These are phyloP conservation scores for Lepisosteus oculatus DNA, from an alignment of 2,113 vertebrate species.

Conservation along the genomic window DNA sequence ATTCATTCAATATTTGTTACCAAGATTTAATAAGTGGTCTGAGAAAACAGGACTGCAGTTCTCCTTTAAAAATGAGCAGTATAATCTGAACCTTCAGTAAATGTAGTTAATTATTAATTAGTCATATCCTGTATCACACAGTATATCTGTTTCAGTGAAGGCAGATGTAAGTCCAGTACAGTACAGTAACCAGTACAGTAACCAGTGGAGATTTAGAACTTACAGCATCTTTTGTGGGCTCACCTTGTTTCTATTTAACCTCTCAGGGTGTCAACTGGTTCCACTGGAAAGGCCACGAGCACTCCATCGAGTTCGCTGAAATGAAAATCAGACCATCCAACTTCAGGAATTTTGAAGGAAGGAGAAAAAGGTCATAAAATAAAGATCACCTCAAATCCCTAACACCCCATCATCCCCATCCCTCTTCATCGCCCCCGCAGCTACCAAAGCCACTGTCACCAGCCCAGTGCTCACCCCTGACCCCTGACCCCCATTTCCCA, in stretches of 20 bases:
- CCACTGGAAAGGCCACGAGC: constrained; percentile 97
- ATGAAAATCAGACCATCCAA: constrained; percentile 95
- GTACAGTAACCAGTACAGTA: no score
- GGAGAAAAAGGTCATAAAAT: constrained; percentile 84
- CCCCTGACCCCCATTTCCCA: constrained; percentile 6
- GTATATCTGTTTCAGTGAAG: no score
- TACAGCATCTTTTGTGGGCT: not conserved
- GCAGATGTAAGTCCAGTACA: no score
- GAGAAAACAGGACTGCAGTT: no score
- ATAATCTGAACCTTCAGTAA: no score
- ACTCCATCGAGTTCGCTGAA: constrained; percentile 92
- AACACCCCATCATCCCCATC: constrained; percentile 18
- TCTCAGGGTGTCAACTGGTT: constrained; percentile 96
- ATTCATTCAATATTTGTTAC: no score
- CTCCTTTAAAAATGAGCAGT: no score
- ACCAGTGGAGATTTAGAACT: no score
- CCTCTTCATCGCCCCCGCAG: constrained; percentile 41
- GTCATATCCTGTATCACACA: no score
- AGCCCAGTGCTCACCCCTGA: constrained; percentile 36
- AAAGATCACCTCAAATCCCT: not conserved
- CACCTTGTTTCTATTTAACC: not conserved
- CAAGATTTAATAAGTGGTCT: no score
- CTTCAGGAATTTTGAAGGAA: constrained; percentile 91
- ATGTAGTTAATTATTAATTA: no score
- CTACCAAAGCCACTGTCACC: constrained; percentile 68